Evolutionary conservation across 2,888 invertebrate species (phyloP), one percentile per base, ranked within the genome.

Genomic region (Cyclophora punctaria): DNA sequence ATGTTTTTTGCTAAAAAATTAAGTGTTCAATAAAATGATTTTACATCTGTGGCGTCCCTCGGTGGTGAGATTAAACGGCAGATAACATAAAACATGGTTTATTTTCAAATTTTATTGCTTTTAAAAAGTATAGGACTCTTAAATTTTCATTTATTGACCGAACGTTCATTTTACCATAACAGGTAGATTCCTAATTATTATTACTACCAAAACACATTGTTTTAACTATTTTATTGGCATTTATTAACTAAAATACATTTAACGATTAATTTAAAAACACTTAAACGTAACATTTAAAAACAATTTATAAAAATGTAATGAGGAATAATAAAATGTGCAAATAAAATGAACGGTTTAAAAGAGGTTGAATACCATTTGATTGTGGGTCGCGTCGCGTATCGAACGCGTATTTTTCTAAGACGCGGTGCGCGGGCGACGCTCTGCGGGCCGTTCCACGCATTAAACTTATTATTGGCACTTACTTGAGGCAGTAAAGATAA

Each of bases 381-480:
- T 20, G 20, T 20, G 20, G 20, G 20, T 20, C 20, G 20, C 37
- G 37, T 37, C 5, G 5, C 37, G 5, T 37, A 37, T 37, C 5
- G 5, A 37, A 37, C 4, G 37, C 64, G 50, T 69, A 67, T 69
- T 72, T 75, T 75, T 78, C 73, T 78, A 78, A 78, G 66, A 70
- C 69, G 73, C 44, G 44, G 44, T 34, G 44, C 34, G 6, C 67
- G 74, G 69, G 67, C 75, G 67, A 71, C 20, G 20, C 20, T 71
- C 70, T 69, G 74, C 75, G 76, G 71, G 70, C 69, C 71, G 61
- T 67, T 66, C 69, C 59, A 66, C 66, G 65, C 78, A 78, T 80
- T 80, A 79, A 83, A 83, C 75, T 78, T 79, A 78, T 83, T 83
- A 84, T 82, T 80, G 78, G 73, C 79, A 79, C 78, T 85, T 80